phyloP scores from a whole-genome alignment of 2,113 vertebrate species.

The Leuciscus idus region DNA sequence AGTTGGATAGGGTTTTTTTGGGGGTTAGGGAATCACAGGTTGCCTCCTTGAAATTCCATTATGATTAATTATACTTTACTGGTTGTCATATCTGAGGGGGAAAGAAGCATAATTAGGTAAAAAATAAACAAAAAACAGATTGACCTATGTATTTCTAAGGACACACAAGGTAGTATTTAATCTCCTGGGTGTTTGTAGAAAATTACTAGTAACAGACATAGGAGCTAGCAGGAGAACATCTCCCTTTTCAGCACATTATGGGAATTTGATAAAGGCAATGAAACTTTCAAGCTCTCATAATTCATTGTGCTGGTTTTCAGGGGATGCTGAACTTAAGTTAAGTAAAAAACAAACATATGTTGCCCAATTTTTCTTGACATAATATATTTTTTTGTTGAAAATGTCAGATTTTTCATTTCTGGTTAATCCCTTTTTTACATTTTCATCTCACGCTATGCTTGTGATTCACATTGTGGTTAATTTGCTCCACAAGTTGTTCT shows the following conservation, averaged over 20 bases:
- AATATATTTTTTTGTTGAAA: not conserved
- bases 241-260: not conserved
- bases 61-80: not conserved
- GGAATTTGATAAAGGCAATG: not conserved
- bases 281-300: not conserved
- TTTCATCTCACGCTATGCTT: not conserved
- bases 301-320: too few species aligned
- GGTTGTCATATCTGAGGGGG: not conserved
- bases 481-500: slow-evolving; percentile 20
- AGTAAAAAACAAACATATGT: not conserved
- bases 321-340: not conserved
- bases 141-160: not conserved
- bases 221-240: not conserved
- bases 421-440: not conserved
- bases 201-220: not conserved
- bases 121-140: not conserved
- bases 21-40: not conserved
- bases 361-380: not conserved
- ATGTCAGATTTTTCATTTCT: not conserved
- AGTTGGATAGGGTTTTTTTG: not conserved
- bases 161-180: not conserved
- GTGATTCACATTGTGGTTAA: slow-evolving; percentile 15
- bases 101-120: not conserved
- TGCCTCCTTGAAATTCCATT: not conserved
- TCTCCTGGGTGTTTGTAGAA: not conserved